A percentile compares a stretch with the other conserved stretches of the same genome.
phyloP scores from a whole-genome alignment of 2,888 invertebrate species.

The Drosophila merina region DNA sequence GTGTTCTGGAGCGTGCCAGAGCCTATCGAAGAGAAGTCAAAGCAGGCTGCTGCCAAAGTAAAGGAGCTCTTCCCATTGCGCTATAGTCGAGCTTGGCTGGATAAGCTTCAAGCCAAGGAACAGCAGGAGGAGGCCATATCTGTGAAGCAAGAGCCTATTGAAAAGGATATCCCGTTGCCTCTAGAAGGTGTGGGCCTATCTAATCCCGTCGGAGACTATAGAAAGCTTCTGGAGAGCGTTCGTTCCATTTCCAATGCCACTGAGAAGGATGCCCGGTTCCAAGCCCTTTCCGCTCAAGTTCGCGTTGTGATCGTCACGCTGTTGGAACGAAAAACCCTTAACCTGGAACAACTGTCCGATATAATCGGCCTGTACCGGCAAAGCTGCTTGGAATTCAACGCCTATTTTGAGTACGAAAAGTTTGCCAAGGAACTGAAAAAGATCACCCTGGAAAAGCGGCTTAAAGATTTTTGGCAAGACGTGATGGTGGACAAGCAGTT shows the following conservation, averaged over 20 bases:
- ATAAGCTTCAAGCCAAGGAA: slow-evolving; percentile 52
- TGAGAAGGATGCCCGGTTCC: slow-evolving; percentile 73
- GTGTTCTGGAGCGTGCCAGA: slow-evolving; percentile 84
- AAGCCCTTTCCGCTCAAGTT: slow-evolving; percentile 74
- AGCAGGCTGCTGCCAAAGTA: slow-evolving; percentile 84
- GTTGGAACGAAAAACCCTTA: slow-evolving; percentile 65
- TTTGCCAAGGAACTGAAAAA: slow-evolving; percentile 76
- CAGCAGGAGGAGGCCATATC: slow-evolving; percentile 10
- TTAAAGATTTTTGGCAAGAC: slow-evolving; percentile 76
- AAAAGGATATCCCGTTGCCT: slow-evolving; percentile 19
- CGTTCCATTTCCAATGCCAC: slow-evolving; percentile 64
- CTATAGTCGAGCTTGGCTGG: slow-evolving; percentile 70
- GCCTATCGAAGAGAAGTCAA: slow-evolving; percentile 84
- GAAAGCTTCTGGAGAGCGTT: slow-evolving; percentile 83
- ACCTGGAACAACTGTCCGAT: slow-evolving; percentile 72
- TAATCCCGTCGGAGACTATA: slow-evolving; percentile 87
- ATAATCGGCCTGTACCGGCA: slow-evolving; percentile 74
- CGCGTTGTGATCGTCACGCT: slow-evolving; percentile 76
- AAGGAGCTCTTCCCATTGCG: slow-evolving; percentile 85
- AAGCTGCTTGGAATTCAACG: slow-evolving; percentile 72
- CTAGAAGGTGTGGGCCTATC: slow-evolving; percentile 85
- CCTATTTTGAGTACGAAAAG: slow-evolving; percentile 78
- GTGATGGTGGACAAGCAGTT: slow-evolving; percentile 75
- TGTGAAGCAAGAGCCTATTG: slow-evolving; percentile 43
- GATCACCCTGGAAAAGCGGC: slow-evolving; percentile 52